These are phyloP conservation scores for Drosophila insularis DNA, from an alignment of 1,140 invertebrate species.

Conservation along the genomic window DNA sequence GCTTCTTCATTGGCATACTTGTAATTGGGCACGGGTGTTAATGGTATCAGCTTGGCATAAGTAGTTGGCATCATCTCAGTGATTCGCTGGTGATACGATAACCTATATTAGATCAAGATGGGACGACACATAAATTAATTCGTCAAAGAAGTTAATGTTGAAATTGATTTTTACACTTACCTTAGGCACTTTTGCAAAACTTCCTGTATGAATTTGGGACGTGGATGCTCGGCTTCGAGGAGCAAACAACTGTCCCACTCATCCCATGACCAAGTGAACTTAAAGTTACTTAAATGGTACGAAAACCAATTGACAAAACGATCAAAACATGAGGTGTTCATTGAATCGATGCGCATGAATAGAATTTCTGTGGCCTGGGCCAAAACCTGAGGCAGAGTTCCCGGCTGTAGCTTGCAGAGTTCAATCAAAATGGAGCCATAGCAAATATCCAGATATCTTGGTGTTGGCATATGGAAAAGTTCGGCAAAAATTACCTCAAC, in stretches of 20 bases:
- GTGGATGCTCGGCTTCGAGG: conserved; percentile 94
- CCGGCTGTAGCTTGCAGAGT: conserved; percentile 97
- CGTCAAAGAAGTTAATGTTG: not conserved
- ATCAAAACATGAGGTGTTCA: conserved; percentile 98
- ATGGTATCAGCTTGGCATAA: conserved; percentile 93
- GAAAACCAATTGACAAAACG: conserved; percentile 99
- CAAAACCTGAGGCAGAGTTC: conserved; percentile 98
- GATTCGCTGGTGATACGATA: conserved; percentile 97
- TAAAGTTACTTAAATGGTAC: conserved; percentile 99
- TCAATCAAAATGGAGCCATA: conserved; percentile 98
- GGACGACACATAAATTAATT: not conserved
- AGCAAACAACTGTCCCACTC: conserved; percentile 94
- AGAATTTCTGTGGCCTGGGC: conserved; percentile 99
- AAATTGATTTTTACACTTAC: conserved; percentile 82
- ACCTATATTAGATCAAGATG: conserved; percentile 84
- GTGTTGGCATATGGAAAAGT: conserved; percentile 95
- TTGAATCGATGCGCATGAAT: conserved; percentile 97
- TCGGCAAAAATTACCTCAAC: conserved; percentile 98
- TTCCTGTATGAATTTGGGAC: conserved; percentile 98
- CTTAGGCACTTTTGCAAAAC: conserved; percentile 95
- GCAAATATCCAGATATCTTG: conserved; percentile 94
- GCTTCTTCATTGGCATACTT: conserved; percentile 92
- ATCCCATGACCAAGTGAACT: conserved; percentile 99
- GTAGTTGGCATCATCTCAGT: conserved; percentile 94
- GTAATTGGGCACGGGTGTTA: conserved; percentile 89